Conservation (phyloP, 2,113 vertebrate species). For the Callaeas wilsoni region DNA sequence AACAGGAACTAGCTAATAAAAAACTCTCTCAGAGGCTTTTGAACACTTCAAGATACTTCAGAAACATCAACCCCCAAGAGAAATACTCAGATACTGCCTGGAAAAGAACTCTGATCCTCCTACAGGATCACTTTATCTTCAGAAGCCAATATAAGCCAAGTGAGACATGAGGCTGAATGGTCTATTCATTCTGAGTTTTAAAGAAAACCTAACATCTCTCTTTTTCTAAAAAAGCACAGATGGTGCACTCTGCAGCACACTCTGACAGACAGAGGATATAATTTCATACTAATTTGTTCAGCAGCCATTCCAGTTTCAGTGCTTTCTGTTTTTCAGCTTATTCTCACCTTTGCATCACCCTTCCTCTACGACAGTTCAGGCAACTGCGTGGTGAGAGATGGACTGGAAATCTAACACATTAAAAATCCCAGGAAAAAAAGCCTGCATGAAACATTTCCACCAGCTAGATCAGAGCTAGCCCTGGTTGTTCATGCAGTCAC, state of each 20-base stretch:
- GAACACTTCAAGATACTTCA: background rate
- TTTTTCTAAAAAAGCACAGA: slow-evolving; percentile 1
- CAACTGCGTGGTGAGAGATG: background rate
- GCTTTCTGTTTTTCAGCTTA: background rate
- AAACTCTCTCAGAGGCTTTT: background rate
- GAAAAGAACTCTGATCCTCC: background rate
- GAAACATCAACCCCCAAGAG: background rate
- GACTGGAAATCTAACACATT: background rate
- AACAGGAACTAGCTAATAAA: background rate
- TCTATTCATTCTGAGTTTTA: background rate
- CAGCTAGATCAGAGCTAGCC: background rate
- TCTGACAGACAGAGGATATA: background rate
- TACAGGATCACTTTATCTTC: background rate
- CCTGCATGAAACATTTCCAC: background rate
- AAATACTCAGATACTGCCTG: background rate
- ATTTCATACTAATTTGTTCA: slow-evolving; percentile 35
- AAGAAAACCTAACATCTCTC: background rate
- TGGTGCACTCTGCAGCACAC: background rate
- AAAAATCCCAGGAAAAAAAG: background rate
- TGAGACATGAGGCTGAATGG: background rate
- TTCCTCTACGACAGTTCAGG: background rate
- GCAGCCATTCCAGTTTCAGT: background rate
- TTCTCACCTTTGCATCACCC: background rate
- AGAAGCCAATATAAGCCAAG: background rate
- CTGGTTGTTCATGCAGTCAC: background rate